Conservation (phyloP, 2,888 invertebrate genomes). For the Odontocerum albicorne region DNA sequence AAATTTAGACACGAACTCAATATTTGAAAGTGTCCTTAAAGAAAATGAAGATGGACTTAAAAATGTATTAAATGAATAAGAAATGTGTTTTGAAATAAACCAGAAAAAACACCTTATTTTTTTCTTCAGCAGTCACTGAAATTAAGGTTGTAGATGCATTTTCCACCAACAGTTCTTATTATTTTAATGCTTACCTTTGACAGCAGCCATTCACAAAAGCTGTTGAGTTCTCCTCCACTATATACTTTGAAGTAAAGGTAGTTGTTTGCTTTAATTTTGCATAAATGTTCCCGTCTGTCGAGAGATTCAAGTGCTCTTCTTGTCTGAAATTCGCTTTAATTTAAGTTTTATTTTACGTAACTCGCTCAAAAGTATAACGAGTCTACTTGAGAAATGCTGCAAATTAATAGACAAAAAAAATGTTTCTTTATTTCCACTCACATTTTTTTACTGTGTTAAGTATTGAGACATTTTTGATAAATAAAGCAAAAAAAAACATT, state of each 20-base stretch:
- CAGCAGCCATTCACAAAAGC: slow-evolving; percentile 30
- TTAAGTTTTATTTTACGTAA: slow-evolving; percentile 4
- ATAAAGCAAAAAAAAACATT: too few relatives aligned
- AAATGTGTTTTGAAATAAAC: too few relatives aligned
- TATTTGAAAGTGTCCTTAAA: too few relatives aligned
- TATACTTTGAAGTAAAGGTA: slow-evolving; percentile 14
- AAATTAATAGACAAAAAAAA: too few relatives aligned
- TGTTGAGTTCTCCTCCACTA: slow-evolving; percentile 20
- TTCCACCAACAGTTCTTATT: slow-evolving; percentile 19
- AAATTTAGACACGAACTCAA: too few relatives aligned
- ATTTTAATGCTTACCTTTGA: slow-evolving; percentile 32
- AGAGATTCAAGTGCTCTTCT: slow-evolving; percentile 4
- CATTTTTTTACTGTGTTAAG: too few relatives aligned
- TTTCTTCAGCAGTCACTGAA: slow-evolving; percentile 6
- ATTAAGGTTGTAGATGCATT: slow-evolving; percentile 26
- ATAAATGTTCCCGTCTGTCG: slow-evolving; percentile 13
- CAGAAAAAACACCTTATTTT: too few relatives aligned
- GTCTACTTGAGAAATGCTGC: too few relatives aligned
- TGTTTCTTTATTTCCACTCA: too few relatives aligned
- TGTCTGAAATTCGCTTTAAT: slow-evolving; percentile 14
- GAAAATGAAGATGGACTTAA: too few relatives aligned
- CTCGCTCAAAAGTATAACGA: slow-evolving; percentile 9
- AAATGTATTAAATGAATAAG: too few relatives aligned
- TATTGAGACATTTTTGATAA: too few relatives aligned
- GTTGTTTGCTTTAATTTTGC: slow-evolving; percentile 22